Percentiles rank a stretch among this genome's conserved stretches.
Conservation (phyloP, 2,888 invertebrate genomes). For the Chironomus riparius region DNA sequence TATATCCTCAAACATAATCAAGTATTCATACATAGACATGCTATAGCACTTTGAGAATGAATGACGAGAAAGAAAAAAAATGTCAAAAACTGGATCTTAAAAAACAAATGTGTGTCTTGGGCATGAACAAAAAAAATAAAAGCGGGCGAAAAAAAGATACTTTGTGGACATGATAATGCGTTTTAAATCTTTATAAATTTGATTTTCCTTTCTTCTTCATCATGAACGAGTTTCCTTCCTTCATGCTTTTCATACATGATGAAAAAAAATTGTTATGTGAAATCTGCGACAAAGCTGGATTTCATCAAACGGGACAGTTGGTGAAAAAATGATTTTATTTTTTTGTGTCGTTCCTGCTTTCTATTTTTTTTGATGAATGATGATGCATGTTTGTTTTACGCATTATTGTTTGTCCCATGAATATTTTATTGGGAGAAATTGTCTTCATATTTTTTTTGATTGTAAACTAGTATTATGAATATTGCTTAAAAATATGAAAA, state of each 20-base stretch:
- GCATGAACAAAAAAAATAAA: not conserved
- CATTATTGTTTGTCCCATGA: not conserved
- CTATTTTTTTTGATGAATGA: constrained; percentile 1
- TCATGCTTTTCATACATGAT: not conserved
- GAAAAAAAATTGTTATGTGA: not conserved
- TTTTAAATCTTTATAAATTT: constrained; percentile 28
- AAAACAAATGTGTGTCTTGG: constrained; percentile 10
- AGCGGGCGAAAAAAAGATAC: constrained; percentile 1
- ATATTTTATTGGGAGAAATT: not conserved
- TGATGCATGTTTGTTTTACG: constrained; percentile 1
- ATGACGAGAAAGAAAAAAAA: not conserved
- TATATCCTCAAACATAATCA: not conserved
- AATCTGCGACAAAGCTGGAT: not conserved
- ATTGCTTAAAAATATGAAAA: too few species aligned
- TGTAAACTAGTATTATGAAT: not conserved
- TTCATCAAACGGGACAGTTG: constrained; percentile 1
- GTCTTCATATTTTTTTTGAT: not conserved
- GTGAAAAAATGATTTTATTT: not conserved
- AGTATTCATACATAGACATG: not conserved
- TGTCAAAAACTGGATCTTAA: not conserved
- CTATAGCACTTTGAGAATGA: not conserved
- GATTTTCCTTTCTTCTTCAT: constrained; percentile 1
- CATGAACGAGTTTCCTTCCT: not conserved
- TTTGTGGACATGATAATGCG: constrained; percentile 26
- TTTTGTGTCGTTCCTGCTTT: too few species aligned